Evolutionary conservation across 2,797 vertebrate genomes (phyloP).

Genomic region (Apogon hyalosoma): DNA sequence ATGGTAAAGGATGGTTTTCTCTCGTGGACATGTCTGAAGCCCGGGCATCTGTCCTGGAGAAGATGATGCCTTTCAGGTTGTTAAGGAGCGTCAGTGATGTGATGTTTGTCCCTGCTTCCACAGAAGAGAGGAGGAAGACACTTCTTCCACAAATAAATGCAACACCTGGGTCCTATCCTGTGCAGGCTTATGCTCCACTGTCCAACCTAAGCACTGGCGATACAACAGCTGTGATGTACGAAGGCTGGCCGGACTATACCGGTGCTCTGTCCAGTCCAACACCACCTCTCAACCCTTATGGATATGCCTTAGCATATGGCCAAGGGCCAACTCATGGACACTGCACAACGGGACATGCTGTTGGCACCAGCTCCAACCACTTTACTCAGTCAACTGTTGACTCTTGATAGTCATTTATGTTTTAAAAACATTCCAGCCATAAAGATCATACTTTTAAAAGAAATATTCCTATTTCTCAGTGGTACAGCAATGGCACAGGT

Average conservation of each 20-base stretch:
- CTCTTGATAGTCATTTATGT: neutral
- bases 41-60: constrained; percentile 68
- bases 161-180: constrained; percentile 75
- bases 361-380: constrained; percentile 51
- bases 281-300: constrained; percentile 21
- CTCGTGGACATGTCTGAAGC: constrained; percentile 69
- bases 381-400: constrained; percentile 24
- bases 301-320: constrained; percentile 16
- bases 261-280: constrained; percentile 4
- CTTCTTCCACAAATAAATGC: constrained; percentile 76
- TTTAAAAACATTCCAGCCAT: neutral
- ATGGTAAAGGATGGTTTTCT: constrained; percentile 72
- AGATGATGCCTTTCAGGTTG: constrained; percentile 66
- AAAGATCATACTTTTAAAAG: neutral
- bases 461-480: neutral
- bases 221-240: constrained; percentile 16
- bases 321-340: constrained; percentile 41
- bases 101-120: constrained; percentile 67
- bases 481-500: neutral
- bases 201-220: constrained; percentile 32
- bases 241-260: constrained; percentile 65
- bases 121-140: constrained; percentile 70
- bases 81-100: constrained; percentile 50
- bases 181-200: constrained; percentile 73
- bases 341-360: constrained; percentile 13